Evolutionary conservation across 2,113 vertebrate genomes (phyloP), one percentile per base, ranked within the genome.

Genomic region (Hydrolagus affinis): DNA sequence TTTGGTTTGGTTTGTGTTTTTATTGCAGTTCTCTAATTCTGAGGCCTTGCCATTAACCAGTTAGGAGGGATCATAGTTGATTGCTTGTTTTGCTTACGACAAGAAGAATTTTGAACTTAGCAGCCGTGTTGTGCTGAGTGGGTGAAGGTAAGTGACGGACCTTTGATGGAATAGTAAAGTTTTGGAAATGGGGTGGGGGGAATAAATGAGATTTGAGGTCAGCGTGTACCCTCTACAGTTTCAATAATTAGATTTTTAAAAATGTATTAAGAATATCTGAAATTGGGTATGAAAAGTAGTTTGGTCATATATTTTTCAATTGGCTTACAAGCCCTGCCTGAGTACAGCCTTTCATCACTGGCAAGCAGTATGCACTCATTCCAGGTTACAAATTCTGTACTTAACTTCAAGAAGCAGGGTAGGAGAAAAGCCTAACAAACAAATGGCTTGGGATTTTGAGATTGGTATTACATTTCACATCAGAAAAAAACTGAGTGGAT

Each of bases 1-100:
- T 60, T 77, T 77, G 75, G 60, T 59, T 77, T 77, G 72, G 60
- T 59, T 77, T 77, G 72, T 75, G n/a, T 77, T 77, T 77, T 25
- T 15, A 77, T 23, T 14, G 1, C 14, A 57, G n/a, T n/a, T 59
- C 25, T 77, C 56, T 59, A 25, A 60, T 77, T 77, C 56, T 59
- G 44, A 23, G 56, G 75, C 56, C 57, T 30, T 59, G 57, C 59
- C 4, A 17, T 21, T 62, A 28, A 62, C 12, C n/a, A 78, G 23
- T 78, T 56, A 11, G 62, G 62, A 78, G n/a, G 12, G 25, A 78
- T 78, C 62, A 15, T 25, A 25, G 57, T 56, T 60, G n/a, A 0
- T 28, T 4, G 11, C 59, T 78, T 78, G 76, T 78, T 25, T 11
- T 78, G 76, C 59, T 60, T 78, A 4, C 25, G 11, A 12, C 10